Evolutionary conservation across 2,113 vertebrate genomes (phyloP), one percentile per base, ranked within the genome.

Genomic region (Hippocampus abdominalis): DNA sequence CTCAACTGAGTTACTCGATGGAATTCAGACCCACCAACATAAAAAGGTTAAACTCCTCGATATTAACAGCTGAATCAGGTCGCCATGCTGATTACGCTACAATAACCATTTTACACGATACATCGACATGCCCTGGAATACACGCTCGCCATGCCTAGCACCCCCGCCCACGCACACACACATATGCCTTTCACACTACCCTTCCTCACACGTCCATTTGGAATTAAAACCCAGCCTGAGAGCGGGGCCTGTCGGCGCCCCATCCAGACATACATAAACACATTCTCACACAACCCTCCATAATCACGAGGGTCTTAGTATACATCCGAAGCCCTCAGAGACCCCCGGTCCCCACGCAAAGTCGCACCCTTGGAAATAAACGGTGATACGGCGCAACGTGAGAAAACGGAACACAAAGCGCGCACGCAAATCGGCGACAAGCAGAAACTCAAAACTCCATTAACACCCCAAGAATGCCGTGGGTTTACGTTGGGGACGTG

Each of bases 401-500:
- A 86, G 86, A 87, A 90, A 51, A 53, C 6, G 32, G 3, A 18
- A 82, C 64, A 73, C 65, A 75, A 53, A 72, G 59, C 2, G 51
- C 11, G 20, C 71, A 68, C 68, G 78, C 49, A 70, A 44, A 68
- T n/a, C 81, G 80, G 63, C 84, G 84, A 69, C 23, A 11, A 54
- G 66, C 66, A 29, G 84, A 82, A 91, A 93, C 75, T 86, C 83
- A 87, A 93, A 90, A 92, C 81, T 83, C 84, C 89, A 93, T 94
- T 91, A 94, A 91, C 87, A 90, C 87, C 90, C 80, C 89, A 92
- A 93, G 91, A 94, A 94, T 94, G 89, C 39, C 92, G 91, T 92
- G 88, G 91, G 91, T 94, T 94, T 95, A 94, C 94, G 94, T 93
- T 87, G 84, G 92, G 92, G 92, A 95, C 92, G 89, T 92, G 92